Base-by-base conservation (phyloP, 1,140 invertebrate genomes). In the Drosophila trapezifrons region DNA sequence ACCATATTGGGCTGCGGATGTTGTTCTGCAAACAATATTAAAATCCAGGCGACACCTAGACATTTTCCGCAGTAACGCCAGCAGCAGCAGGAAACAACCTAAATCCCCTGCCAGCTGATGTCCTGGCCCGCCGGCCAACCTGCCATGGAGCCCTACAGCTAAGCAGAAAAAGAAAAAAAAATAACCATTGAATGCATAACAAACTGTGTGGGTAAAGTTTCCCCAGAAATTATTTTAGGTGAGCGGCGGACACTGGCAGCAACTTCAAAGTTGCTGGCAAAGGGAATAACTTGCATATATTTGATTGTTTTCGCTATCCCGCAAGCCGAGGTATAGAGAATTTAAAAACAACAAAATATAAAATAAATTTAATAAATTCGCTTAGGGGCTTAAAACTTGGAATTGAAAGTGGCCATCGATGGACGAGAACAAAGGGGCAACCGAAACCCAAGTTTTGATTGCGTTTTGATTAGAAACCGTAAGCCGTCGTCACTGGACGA, bases 181-280 rank as follows among this genome's bases (percentile, higher is more conserved):
- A 42, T 7, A 15, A 54, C 22, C 20, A 32, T 32, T 27, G 69
- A 71, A 80, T 84, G 57, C 81, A 78, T 65, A 86, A 71, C 81
- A 79, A 83, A 78, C 70, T 83, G 78, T 81, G 65, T 71, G 67
- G 62, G 67, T 62, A 84, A 85, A 85, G 81, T 85, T 84, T 73
- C 6, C 15, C 46, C 59, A 56, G 46, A 77, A 85, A 81, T 73
- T 85, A 67, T 85, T 84, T 77, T 71, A 80, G 81, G 82, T 78
- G 77, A 84, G 78, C 77, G 65, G 25, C 67, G 63, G 55, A 73
- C 69, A 73, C 40, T 56, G 51, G 56, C 66, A 69, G 57, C 69
- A 73, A 59, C 78, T 80, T 79, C 64, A 83, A 87, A 87, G 83
- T 86, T 83, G 29, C 38, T 43, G 52, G 66, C 73, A 84, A 72